phyloP scores from a whole-genome alignment of 1,140 invertebrate genomes.

The Latrodectus geometricus region DNA sequence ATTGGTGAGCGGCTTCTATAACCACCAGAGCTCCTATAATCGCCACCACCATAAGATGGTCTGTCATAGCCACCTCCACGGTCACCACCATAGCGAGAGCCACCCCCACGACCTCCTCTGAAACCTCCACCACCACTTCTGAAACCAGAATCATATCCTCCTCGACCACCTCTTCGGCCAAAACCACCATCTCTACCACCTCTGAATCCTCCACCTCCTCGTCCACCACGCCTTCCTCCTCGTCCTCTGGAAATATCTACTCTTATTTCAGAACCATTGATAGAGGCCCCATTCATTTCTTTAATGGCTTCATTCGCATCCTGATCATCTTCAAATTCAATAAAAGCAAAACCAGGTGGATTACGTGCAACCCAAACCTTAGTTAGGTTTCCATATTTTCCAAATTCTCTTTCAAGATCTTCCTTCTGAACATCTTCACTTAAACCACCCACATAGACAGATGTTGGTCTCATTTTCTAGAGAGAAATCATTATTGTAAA shows the following conservation, averaged over 20 bases:
- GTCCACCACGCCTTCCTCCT: constrained; percentile 9
- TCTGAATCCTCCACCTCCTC: constrained; percentile 46
- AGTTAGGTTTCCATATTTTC: constrained; percentile 72
- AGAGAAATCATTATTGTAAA: neutral
- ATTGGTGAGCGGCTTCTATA: constrained; percentile 42
- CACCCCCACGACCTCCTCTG: constrained; percentile 12
- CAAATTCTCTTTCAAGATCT: constrained; percentile 72
- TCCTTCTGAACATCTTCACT: constrained; percentile 62
- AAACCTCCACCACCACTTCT: constrained; percentile 1
- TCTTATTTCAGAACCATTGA: constrained; percentile 63
- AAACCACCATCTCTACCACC: constrained; percentile 58
- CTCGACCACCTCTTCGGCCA: constrained; percentile 44
- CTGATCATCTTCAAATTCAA: constrained; percentile 74
- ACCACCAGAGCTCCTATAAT: constrained; percentile 22
- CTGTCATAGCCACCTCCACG: neutral
- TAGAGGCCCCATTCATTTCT: constrained; percentile 70
- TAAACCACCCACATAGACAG: constrained; percentile 66
- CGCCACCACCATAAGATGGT: constrained; percentile 5
- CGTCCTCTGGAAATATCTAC: constrained; percentile 64
- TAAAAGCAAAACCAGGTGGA: constrained; percentile 75
- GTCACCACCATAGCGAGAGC: constrained; percentile 17
- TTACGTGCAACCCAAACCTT: constrained; percentile 76
- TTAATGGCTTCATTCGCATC: constrained; percentile 75
- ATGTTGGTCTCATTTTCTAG: constrained; percentile 44
- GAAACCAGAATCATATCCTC: constrained; percentile 20